phyloP scores from a whole-genome alignment of 2,797 vertebrate genomes.

The Lagocephalus sceleratus region DNA sequence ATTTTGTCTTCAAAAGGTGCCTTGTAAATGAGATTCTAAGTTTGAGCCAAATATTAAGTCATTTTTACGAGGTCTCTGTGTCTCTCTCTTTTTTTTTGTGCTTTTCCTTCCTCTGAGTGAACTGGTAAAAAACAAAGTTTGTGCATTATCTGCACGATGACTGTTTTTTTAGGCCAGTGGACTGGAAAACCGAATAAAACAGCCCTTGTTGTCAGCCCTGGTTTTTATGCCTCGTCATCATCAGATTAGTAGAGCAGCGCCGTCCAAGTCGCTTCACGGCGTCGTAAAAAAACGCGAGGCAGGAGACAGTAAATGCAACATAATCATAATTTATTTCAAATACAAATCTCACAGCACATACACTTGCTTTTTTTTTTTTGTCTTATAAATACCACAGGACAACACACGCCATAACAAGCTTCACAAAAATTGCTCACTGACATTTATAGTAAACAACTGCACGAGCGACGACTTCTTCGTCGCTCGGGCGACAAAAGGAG shows the following conservation, averaged over 20 bases:
- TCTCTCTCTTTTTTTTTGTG: no score
- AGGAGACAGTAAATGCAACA: constrained; percentile 42
- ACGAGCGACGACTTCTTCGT: constrained; percentile 48
- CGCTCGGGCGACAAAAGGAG: constrained; percentile 29
- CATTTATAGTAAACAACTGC: constrained; percentile 74
- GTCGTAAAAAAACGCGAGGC: constrained; percentile 17
- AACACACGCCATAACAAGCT: constrained; percentile 59
- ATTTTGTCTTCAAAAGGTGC: not conserved
- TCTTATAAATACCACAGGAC: constrained; percentile 73
- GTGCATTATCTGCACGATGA: no score
- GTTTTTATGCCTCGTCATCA: no score
- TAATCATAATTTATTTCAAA: constrained; percentile 74
- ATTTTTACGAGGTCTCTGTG: constrained; percentile 11
- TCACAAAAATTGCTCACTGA: constrained; percentile 60
- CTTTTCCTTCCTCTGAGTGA: no score
- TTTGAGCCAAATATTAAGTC: constrained; percentile 17
- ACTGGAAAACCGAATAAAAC: no score
- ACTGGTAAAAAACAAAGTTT: no score
- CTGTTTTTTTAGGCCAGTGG: no score
- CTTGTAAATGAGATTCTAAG: constrained; percentile 9
- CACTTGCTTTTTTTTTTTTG: constrained; percentile 43
- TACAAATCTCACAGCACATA: constrained; percentile 62
- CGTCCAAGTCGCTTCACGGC: no score
- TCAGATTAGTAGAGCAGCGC: not conserved
- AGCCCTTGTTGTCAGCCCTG: no score